These are phyloP conservation scores for Cheilosia grossa DNA, from an alignment of 2,888 invertebrate species.

Conservation along the genomic window DNA sequence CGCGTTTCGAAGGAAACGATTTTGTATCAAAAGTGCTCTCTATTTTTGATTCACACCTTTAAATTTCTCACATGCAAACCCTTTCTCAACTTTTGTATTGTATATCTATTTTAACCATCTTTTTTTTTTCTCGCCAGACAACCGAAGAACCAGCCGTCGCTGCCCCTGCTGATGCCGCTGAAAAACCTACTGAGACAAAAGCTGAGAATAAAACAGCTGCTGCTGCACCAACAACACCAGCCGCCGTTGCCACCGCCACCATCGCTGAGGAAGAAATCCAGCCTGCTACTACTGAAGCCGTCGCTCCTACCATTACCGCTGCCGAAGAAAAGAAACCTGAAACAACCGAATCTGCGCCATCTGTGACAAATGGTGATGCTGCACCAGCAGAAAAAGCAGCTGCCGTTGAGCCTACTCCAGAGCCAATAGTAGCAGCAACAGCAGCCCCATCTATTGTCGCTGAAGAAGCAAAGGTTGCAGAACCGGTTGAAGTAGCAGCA, in stretches of 20 bases:
- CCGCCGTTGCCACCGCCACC: background rate
- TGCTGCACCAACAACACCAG: constrained; percentile 38
- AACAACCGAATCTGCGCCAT: constrained; percentile 84
- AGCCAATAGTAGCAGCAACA: constrained; percentile 24
- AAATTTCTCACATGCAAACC: no score
- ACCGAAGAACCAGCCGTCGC: constrained; percentile 76
- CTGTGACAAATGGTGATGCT: constrained; percentile 80
- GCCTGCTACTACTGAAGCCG: constrained; percentile 46
- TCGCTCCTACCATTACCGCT: constrained; percentile 15
- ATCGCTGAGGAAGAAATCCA: constrained; percentile 57
- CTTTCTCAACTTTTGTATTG: background rate
- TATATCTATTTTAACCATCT: background rate
- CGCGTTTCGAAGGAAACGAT: no score
- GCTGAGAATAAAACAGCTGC: constrained; percentile 58
- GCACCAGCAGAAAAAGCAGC: constrained; percentile 48
- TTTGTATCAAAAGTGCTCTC: no score
- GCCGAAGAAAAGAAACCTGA: constrained; percentile 36
- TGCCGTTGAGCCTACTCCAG: constrained; percentile 46
- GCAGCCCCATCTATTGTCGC: constrained; percentile 67
- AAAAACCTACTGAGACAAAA: constrained; percentile 77
- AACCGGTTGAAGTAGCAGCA: constrained; percentile 60
- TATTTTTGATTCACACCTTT: no score
- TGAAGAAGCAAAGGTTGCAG: constrained; percentile 67
- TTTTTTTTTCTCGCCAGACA: constrained; percentile 35
- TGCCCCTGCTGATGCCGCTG: constrained; percentile 72